Percentiles rank a stretch among this genome's conserved stretches.
phyloP scores from a whole-genome alignment of 2,113 vertebrate genomes.

The Lathamus discolor region DNA sequence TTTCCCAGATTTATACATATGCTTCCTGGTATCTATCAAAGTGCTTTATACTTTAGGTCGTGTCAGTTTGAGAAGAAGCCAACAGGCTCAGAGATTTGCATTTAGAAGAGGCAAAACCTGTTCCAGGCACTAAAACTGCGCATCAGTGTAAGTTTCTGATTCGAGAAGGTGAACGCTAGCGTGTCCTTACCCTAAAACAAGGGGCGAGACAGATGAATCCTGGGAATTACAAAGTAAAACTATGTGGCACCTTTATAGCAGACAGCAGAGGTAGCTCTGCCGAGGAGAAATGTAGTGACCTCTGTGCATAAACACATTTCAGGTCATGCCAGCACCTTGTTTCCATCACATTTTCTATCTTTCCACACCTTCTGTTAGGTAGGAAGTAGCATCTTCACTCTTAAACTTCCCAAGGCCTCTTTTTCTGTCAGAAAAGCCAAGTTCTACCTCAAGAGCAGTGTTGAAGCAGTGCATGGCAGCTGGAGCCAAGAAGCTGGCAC shows the following conservation, averaged over 20 bases:
- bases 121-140: not conserved
- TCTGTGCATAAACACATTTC: not conserved
- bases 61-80: not conserved
- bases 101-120: not conserved
- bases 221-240: not conserved
- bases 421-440: not conserved
- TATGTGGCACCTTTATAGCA: not conserved
- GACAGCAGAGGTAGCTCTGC: not conserved
- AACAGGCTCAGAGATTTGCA: not conserved
- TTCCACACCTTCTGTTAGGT: not conserved
- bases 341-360: not conserved
- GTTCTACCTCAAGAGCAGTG: not conserved
- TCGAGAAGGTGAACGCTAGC: not conserved
- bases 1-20: not conserved
- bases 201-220: not conserved
- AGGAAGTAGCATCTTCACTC: not conserved
- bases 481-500: not conserved
- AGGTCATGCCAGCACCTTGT: not conserved
- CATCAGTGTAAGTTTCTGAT: not conserved
- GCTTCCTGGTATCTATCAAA: not conserved
- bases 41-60: not conserved
- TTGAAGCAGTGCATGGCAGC: not conserved
- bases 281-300: not conserved
- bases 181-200: not conserved
- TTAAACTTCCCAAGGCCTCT: not conserved